Evolutionary conservation across 2,797 vertebrate species (phyloP), one percentile per base, ranked within the genome.

Genomic region (Gallinago solitaria): DNA sequence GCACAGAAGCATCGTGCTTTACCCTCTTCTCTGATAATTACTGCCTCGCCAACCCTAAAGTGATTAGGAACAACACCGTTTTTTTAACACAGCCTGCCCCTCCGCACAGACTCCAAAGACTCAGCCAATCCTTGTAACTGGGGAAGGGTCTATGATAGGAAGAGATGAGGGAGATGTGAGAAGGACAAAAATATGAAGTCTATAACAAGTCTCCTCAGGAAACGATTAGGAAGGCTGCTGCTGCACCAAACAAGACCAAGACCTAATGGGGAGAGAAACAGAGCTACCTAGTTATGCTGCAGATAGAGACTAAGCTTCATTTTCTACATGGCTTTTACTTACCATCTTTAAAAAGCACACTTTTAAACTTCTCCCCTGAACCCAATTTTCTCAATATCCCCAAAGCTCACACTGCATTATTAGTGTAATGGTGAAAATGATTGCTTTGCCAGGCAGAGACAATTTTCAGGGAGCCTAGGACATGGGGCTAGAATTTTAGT

Each of bases 1-100:
- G 86, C 86, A 77, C 83, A 84, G 86, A 86, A 73, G 90, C 83
- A 3, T 57, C 81, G 67, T 94, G 95, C 90, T 96, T 81, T 78
- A 51, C 64, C 88, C 48, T 27, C 81, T 77, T 74, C 83, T 47
- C 4, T 16, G 86, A 78, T 64, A 89, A 95, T 96, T 96, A 94
- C 83, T 89, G 85, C 57, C n/a, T 53, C 56, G 51, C 51, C 93
- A 89, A 9, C 71, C 77, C 60, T 11, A 57, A 69, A 63, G 71
- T 3, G 3, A 89, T 84, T 37, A 87, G 88, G 41, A 80, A 33
- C 27, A 47, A 33, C 68, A 32, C 45, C 41, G 10, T 20, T 23
- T 91, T 92, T 93, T 65, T 43, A 45, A 30, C 21, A 43, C 35
- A 70, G 77, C 35, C 92, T 82, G 57, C 65, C 80, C 59, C 48